Conservation (phyloP, 2,888 invertebrate species). For the Hirtodrosophila alboralis region DNA sequence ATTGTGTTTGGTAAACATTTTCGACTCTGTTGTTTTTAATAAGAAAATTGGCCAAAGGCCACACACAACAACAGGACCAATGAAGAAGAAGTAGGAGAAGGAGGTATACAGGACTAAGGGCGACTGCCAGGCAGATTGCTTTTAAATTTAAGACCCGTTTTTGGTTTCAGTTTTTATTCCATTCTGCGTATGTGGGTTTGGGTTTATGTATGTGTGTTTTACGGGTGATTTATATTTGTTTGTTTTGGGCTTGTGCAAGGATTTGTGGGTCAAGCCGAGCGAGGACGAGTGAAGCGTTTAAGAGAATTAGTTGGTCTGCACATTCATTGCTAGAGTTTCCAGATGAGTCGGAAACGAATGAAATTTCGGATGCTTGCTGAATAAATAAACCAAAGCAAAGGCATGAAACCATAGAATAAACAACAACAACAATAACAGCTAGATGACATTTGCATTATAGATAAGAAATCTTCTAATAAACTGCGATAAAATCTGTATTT, state of each 20-base stretch:
- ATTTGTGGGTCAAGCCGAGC: slow-evolving; percentile 70
- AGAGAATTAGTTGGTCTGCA: slow-evolving; percentile 61
- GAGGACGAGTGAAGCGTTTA: slow-evolving; percentile 60
- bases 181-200: slow-evolving; percentile 12
- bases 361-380: slow-evolving; percentile 54
- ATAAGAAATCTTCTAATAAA: slow-evolving; percentile 58
- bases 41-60: slow-evolving; percentile 78
- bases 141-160: slow-evolving; percentile 73
- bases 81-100: slow-evolving; percentile 9
- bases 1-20: slow-evolving; percentile 78
- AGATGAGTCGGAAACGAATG: slow-evolving; percentile 31
- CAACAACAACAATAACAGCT: slow-evolving; percentile 41
- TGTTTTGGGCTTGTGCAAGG: slow-evolving; percentile 62
- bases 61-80: slow-evolving; percentile 48
- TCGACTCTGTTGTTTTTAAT: slow-evolving; percentile 77
- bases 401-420: slow-evolving; percentile 27
- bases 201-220: slow-evolving; percentile 36
- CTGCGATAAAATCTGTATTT: slow-evolving; percentile 62
- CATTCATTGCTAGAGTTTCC: slow-evolving; percentile 47
- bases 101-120: slow-evolving; percentile 13
- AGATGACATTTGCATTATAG: slow-evolving; percentile 58
- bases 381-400: slow-evolving; percentile 56
- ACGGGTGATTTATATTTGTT: slow-evolving; percentile 71
- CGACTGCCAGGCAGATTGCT: slow-evolving; percentile 66
- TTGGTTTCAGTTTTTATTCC: slow-evolving; percentile 47